Evolutionary conservation across 1,140 invertebrate genomes (phyloP).

Genomic region (Leguminivora glycinivorella): DNA sequence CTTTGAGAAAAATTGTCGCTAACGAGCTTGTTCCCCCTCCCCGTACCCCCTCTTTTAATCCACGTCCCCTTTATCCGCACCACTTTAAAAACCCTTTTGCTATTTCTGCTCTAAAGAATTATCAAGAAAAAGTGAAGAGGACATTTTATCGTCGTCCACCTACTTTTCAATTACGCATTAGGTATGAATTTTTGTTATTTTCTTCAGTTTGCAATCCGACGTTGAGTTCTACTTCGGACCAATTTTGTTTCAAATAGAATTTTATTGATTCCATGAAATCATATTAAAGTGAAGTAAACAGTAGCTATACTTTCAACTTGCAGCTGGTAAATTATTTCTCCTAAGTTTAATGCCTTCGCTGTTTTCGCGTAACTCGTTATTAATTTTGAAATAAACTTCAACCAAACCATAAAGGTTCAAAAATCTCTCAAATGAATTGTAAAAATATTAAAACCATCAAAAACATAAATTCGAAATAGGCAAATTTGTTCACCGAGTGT

Average conservation of each 20-base stretch:
- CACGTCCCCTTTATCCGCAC: constrained; percentile 55
- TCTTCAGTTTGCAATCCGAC: not conserved
- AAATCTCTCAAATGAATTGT: not conserved
- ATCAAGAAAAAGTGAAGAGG: constrained; percentile 64
- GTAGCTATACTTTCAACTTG: too few relatives aligned
- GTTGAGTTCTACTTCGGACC: not conserved
- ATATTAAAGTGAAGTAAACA: too few relatives aligned
- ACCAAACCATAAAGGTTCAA: not conserved
- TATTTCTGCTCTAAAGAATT: constrained; percentile 69
- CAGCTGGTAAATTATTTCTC: too few relatives aligned
- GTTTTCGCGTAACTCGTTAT: not conserved
- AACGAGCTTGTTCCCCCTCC: constrained; percentile 65
- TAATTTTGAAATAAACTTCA: not conserved
- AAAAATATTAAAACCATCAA: constrained; percentile 14
- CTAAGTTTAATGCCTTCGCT: not conserved
- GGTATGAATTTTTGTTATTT: constrained; percentile 26
- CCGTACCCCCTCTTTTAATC: constrained; percentile 56
- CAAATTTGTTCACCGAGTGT: constrained; percentile 48
- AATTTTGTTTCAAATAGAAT: not conserved
- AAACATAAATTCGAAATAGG: constrained; percentile 41
- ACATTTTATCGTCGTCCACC: constrained; percentile 58
- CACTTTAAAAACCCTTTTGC: constrained; percentile 75
- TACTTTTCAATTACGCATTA: constrained; percentile 45
- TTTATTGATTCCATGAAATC: too few relatives aligned
- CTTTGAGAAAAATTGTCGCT: constrained; percentile 77